Percentiles rank a stretch among this genome's conserved stretches.
phyloP scores from a whole-genome alignment of 2,888 invertebrate genomes.

The Lasiommata megera region DNA sequence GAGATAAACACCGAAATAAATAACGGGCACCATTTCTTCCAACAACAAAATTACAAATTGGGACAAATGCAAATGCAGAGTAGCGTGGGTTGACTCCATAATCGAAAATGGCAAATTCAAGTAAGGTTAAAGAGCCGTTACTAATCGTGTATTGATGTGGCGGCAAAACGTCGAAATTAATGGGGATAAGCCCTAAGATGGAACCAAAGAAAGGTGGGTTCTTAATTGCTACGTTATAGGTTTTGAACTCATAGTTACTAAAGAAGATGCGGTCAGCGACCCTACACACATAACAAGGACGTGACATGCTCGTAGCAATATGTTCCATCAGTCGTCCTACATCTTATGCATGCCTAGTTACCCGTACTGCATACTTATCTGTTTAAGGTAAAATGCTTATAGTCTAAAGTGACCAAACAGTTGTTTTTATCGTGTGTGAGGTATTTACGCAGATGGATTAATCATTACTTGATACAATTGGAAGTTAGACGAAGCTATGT shows the following conservation, averaged over 20 bases:
- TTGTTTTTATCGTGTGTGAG: not conserved
- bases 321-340: conserved; percentile 38
- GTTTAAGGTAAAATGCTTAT: conserved; percentile 27
- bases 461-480: too few relatives aligned
- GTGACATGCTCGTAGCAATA: conserved; percentile 4
- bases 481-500: too few relatives aligned
- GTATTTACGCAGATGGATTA: too few relatives aligned
- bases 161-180: conserved; percentile 15
- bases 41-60: not conserved
- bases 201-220: conserved; percentile 10
- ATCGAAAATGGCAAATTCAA: conserved; percentile 53
- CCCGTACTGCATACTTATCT: conserved; percentile 29
- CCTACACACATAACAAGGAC: conserved; percentile 35
- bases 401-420: conserved; percentile 13
- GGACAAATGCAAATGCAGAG: conserved; percentile 39
- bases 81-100: conserved; percentile 52
- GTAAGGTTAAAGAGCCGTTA: conserved; percentile 58
- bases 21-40: not conserved
- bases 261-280: conserved; percentile 44
- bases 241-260: conserved; percentile 35
- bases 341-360: conserved; percentile 33
- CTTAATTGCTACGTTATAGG: conserved; percentile 11
- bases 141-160: conserved; percentile 40
- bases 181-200: conserved; percentile 9
- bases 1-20: not conserved